Conservation (phyloP, 2,888 invertebrate species). For the Caenorhabditis japonica region DNA sequence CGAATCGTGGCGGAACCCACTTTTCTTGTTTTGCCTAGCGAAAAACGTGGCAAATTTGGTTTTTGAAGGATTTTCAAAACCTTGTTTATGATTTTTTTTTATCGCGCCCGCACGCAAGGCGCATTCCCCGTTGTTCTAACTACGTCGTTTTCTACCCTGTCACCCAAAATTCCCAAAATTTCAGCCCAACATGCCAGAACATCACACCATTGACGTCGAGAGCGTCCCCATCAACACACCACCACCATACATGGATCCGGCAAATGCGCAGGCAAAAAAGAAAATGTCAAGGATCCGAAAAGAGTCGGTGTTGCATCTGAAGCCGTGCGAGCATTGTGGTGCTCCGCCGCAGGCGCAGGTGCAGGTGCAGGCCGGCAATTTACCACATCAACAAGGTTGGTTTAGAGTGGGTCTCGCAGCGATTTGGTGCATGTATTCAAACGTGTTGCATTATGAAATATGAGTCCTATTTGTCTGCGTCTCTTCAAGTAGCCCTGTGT, state of each 20-base stretch:
- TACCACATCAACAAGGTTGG: constrained; percentile 50
- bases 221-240: constrained; percentile 52
- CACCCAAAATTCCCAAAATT: no score
- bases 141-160: no score
- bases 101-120: no score
- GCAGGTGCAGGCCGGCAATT: constrained; percentile 32
- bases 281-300: constrained; percentile 55
- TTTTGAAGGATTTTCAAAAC: no score
- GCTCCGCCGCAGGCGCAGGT: constrained; percentile 47
- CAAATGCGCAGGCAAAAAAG: constrained; percentile 55
- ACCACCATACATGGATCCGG: constrained; percentile 64
- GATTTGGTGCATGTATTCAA: no score
- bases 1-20: no score
- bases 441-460: no score
- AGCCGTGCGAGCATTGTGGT: constrained; percentile 48
- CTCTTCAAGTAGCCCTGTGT: no score
- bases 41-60: no score
- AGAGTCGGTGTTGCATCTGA: constrained; percentile 39
- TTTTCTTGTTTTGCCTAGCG: no score
- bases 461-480: neutral
- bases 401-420: neutral
- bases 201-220: constrained; percentile 40
- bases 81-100: no score
- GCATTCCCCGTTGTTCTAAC: no score
- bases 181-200: constrained; percentile 43